These are phyloP conservation scores for Cnemophilus loriae DNA, from an alignment of 2,113 vertebrate species.

Conservation along the genomic window DNA sequence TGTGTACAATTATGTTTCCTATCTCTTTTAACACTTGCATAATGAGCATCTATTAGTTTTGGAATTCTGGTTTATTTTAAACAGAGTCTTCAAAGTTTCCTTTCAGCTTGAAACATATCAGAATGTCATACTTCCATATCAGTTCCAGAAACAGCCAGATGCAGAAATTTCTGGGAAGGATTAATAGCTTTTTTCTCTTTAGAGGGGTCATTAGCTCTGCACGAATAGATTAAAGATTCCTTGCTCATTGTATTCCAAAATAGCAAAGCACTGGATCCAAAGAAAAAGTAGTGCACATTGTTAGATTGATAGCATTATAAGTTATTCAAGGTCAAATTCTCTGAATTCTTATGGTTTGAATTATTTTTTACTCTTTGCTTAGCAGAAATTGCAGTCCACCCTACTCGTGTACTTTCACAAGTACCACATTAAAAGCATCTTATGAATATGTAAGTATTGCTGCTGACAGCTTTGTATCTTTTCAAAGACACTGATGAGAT, in stretches of 20 bases:
- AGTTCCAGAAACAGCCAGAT: not conserved
- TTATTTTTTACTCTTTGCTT: not conserved
- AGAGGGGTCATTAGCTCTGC: not conserved
- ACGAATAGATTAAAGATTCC: not conserved
- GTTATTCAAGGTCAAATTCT: not conserved
- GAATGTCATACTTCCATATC: not conserved
- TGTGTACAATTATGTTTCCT: not conserved
- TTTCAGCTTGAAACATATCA: not conserved
- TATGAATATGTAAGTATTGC: not conserved
- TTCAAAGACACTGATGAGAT: not conserved
- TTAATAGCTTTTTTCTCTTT: not conserved
- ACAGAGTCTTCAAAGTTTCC: not conserved
- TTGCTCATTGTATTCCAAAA: not conserved
- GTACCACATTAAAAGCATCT: not conserved
- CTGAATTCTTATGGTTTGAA: not conserved
- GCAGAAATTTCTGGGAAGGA: not conserved
- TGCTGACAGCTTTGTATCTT: not conserved
- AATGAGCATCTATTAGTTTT: not conserved
- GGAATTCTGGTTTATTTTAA: not conserved
- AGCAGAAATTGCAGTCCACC: not conserved
- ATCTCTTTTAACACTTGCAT: not conserved
- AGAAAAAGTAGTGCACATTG: not conserved
- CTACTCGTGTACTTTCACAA: not conserved
- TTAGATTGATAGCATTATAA: not conserved
- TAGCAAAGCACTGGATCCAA: not conserved